Evolutionary conservation across 2,888 invertebrate species (phyloP).

Genomic region (Heliothis peltigera): DNA sequence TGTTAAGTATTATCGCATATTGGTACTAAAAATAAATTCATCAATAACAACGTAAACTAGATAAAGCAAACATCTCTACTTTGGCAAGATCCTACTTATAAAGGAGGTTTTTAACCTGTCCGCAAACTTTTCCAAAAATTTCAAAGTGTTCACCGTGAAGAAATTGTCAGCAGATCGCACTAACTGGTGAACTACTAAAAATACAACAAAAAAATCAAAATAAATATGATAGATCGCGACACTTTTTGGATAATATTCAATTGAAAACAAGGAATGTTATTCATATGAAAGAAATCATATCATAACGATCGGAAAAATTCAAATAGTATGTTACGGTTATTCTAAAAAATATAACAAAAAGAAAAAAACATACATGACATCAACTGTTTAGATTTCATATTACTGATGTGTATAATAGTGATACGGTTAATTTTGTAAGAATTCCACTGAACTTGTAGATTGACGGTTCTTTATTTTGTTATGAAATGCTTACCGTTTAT

Average conservation of each 20-base stretch:
- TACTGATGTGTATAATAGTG: not conserved
- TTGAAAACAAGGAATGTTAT: not conserved
- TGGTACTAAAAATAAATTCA: too few relatives aligned
- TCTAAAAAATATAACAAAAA: not conserved
- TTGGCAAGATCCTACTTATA: not conserved
- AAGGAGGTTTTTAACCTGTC: conserved; percentile 29
- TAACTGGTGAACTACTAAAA: conserved; percentile 35
- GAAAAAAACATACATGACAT: conserved; percentile 14
- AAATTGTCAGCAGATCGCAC: conserved; percentile 16
- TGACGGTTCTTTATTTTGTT: not conserved
- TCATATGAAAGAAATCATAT: not conserved
- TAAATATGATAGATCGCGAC: conserved; percentile 1
- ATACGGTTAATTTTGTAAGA: conserved; percentile 13
- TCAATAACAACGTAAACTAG: too few relatives aligned
- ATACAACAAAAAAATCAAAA: conserved; percentile 22
- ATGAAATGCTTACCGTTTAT: conserved; percentile 75
- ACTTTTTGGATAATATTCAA: too few relatives aligned
- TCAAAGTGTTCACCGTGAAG: conserved; percentile 11
- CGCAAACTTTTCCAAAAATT: not conserved
- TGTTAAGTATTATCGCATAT: too few relatives aligned
- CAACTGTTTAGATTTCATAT: conserved; percentile 27
- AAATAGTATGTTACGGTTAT: not conserved
- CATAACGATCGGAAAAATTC: not conserved
- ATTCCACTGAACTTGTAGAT: conserved; percentile 6
- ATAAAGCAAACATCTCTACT: not conserved